A percentile compares a stretch with the other conserved stretches of the same genome.
These are phyloP conservation scores for Oscheius onirici DNA, from an alignment of 2,888 invertebrate species.

Conservation along the genomic window DNA sequence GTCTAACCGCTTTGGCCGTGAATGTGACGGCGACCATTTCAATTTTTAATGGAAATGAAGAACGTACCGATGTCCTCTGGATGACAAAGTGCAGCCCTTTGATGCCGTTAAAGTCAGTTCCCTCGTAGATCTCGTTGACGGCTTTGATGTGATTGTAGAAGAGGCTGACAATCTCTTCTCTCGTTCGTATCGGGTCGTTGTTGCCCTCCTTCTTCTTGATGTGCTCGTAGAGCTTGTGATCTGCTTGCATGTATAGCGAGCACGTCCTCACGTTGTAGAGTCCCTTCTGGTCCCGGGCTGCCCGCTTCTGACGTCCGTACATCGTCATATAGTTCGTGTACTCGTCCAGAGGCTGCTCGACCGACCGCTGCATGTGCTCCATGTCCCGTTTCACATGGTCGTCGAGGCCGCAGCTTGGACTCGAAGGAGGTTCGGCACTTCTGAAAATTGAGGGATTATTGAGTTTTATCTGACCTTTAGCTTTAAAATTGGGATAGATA, in stretches of 20 bases:
- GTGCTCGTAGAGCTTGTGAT: conserved; percentile 95
- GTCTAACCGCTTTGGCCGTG: too few relatives aligned
- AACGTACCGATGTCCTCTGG: conserved; percentile 82
- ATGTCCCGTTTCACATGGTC: conserved; percentile 83
- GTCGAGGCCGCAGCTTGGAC: conserved; percentile 63
- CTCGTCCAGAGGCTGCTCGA: conserved; percentile 55
- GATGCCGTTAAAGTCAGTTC: conserved; percentile 93
- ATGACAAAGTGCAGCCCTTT: conserved; percentile 96
- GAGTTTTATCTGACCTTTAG: too few relatives aligned
- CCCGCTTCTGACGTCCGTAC: conserved; percentile 48
- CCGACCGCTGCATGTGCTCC: conserved; percentile 82
- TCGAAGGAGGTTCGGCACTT: conserved; percentile 39
- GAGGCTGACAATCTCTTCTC: conserved; percentile 94
- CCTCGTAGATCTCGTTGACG: conserved; percentile 94
- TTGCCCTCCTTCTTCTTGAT: conserved; percentile 79
- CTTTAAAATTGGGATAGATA: too few relatives aligned
- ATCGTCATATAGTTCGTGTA: conserved; percentile 54
- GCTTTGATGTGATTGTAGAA: conserved; percentile 98
- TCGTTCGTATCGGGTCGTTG: conserved; percentile 77
- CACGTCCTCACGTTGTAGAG: conserved; percentile 67
- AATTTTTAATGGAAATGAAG: too few relatives aligned
- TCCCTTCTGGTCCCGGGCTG: conserved; percentile 45
- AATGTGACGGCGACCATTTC: too few relatives aligned
- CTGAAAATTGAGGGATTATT: conserved; percentile 29
- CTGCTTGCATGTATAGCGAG: conserved; percentile 84